Evolutionary conservation across 2,888 invertebrate species (phyloP).

Genomic region (Charanyca ferruginea): DNA sequence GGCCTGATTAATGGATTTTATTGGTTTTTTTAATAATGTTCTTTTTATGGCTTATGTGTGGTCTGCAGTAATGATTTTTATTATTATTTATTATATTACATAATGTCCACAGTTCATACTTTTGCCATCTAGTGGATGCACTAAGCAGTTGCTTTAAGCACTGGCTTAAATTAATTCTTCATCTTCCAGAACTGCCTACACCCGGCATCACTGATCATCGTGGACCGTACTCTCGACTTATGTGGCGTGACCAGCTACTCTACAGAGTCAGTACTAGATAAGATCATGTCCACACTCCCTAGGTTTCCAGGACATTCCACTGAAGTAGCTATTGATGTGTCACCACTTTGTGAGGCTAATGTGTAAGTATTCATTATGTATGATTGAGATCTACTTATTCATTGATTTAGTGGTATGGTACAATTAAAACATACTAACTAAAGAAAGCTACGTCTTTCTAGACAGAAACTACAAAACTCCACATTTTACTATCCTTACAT

Average conservation of each 20-base stretch:
- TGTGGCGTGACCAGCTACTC: conserved; percentile 92
- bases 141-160: too few relatives aligned
- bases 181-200: conserved; percentile 84
- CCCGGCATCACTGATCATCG: conserved; percentile 89
- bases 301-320: conserved; percentile 92
- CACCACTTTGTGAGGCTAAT: conserved; percentile 90
- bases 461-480: too few relatives aligned
- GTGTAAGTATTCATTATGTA: conserved; percentile 75
- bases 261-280: conserved; percentile 92
- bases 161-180: not conserved
- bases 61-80: too few relatives aligned
- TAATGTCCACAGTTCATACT: too few relatives aligned
- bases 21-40: too few relatives aligned
- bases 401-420: not conserved
- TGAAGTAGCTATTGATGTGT: conserved; percentile 93
- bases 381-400: not conserved
- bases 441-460: too few relatives aligned
- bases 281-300: conserved; percentile 91
- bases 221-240: conserved; percentile 93
- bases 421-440: too few relatives aligned
- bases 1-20: too few relatives aligned
- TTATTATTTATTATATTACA: too few relatives aligned
- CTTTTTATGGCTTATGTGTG: too few relatives aligned
- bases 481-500: too few relatives aligned
- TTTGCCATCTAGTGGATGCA: too few relatives aligned